Evolutionary conservation across 1,140 invertebrate species (phyloP).

Genomic region (Idris sp.): DNA sequence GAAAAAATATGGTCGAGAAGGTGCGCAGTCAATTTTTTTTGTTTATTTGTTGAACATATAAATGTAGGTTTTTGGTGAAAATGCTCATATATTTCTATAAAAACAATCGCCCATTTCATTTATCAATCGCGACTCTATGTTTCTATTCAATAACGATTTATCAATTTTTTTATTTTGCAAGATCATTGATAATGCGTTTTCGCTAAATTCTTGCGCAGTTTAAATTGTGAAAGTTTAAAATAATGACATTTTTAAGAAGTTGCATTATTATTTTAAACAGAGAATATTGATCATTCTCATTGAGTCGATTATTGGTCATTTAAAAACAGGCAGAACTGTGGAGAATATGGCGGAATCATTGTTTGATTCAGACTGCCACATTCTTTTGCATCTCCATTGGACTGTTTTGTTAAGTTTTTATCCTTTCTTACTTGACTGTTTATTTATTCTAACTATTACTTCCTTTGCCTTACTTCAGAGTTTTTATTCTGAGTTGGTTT

Average conservation of each 20-base stretch:
- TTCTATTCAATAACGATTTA: no score
- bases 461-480: slow-evolving; percentile 77
- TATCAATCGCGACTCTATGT: no score
- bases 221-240: slow-evolving; percentile 15
- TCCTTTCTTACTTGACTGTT: slow-evolving; percentile 63
- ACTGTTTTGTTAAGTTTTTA: slow-evolving; percentile 57
- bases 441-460: slow-evolving; percentile 68
- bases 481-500: slow-evolving; percentile 78
- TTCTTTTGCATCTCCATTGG: slow-evolving; percentile 29
- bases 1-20: no score
- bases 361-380: slow-evolving; percentile 21
- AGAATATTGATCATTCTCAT: slow-evolving; percentile 30
- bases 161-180: no score
- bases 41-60: no score
- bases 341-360: slow-evolving; percentile 22
- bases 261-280: slow-evolving; percentile 18
- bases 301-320: slow-evolving; percentile 25
- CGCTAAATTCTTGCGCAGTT: slow-evolving; percentile 4
- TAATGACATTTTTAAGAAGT: slow-evolving; percentile 10
- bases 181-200: no score
- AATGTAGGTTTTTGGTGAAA: no score
- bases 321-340: slow-evolving; percentile 29
- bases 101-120: no score
- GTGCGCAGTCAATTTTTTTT: no score
- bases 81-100: no score